Evolutionary conservation across 2,113 vertebrate genomes (phyloP), one percentile per base, ranked within the genome.

Genomic region (Siphamia tubifer): DNA sequence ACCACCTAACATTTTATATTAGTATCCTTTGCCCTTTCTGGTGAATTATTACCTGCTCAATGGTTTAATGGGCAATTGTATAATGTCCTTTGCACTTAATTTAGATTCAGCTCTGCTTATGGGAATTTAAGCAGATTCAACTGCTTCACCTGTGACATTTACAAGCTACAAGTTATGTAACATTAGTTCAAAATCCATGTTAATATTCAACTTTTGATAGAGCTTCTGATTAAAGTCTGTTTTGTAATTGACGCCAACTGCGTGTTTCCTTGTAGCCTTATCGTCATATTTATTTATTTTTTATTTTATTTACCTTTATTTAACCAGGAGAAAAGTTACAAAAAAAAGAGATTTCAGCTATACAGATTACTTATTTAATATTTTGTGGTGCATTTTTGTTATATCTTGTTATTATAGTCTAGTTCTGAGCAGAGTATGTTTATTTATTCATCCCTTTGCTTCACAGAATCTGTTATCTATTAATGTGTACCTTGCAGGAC

Each of bases 401-500:
- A 24, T 9, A 8, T 8, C 8, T 27, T 35, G 6, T 5, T 39
- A 3, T 16, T 30, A 17, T 3, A 16, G 27, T 9, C n/a, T n/a
- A n/a, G n/a, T n/a, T n/a, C n/a, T n/a, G n/a, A n/a, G n/a, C n/a
- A n/a, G n/a, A n/a, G 4, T 9, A 20, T 13, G 28, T 36, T 13
- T 1, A 47, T 31, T 17, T 2, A 5, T 3, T 35, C 1, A 43
- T 28, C 31, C 4, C 23, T 28, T 51, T 6, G 13, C 0, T 16
- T 23, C 2, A n/a, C n/a, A n/a, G n/a, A n/a, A n/a, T n/a, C n/a
- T n/a, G n/a, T n/a, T 12, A 6, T 13, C 8, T 12, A 15, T 15
- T 34, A 1, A 42, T 11, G n/a, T 53, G 5, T 57, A 13, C 20
- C 6, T 7, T 70, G 24, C 71, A 92, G 91, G 90, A 93, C 57